Base-by-base conservation (phyloP, 2,113 vertebrate genomes). In the Phalacrocorax carbo region DNA sequence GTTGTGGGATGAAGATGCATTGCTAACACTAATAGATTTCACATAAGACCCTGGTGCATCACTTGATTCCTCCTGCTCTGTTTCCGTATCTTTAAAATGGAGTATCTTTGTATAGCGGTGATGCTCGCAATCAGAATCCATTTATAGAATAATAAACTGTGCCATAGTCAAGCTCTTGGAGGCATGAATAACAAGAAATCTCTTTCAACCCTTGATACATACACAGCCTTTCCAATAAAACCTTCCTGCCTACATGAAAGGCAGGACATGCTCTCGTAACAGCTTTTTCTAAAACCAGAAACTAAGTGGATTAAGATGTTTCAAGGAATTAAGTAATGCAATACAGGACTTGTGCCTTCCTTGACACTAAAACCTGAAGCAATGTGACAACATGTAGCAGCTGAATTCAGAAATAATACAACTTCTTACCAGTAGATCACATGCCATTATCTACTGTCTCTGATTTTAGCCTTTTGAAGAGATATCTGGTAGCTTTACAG, bases 251-350 rank as follows among this genome's bases (percentile, higher is more conserved):
- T 80, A 49, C 32, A 22, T 12, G 57, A 81, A 80, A 88, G 26
- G 38, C 64, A 95, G n/a, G 42, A 83, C 46, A 75, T 27, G 60
- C 68, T 90, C 62, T 79, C 7, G 4, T 48, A 87, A 86, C 48
- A 89, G 89, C n/a, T 71, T 85, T n/a, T 90, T 72, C 62, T 88
- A 82, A 94, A 96, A 88, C 22, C 7, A 4, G 66, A 93, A 90
- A 42, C 76, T 71, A 86, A 88, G 7, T 52, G 44, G 48, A 96
- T 90, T 92, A 86, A 86, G 38, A 83, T 15, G 4, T 68, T 78
- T 89, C 68, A 92, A 17, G 73, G 38, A 88, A 93, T 73, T 84
- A 94, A 89, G 54, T 61, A 93, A 91, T 10, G 42, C n/a, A 88
- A 54, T 62, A 69, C 15, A 82, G 44, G 71, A 86, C 79, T 66